phyloP scores from a whole-genome alignment of 1,140 invertebrate species.

The Drosophila saltans region DNA sequence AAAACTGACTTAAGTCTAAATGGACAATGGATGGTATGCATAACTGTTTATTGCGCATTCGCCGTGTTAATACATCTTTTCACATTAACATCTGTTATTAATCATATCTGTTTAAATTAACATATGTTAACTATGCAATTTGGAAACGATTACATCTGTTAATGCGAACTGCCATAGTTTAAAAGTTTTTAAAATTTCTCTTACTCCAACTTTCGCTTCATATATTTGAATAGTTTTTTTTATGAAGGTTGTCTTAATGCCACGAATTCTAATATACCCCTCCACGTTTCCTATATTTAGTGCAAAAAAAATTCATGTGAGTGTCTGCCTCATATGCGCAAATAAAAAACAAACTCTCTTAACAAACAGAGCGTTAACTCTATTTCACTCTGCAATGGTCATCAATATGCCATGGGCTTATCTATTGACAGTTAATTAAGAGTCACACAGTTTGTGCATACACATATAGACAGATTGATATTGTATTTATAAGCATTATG shows the following conservation, averaged over 20 bases:
- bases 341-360: not conserved
- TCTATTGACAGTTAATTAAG: conserved; percentile 8
- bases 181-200: too few species aligned
- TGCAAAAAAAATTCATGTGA: not conserved
- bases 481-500: conserved; percentile 41
- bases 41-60: not conserved
- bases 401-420: not conserved
- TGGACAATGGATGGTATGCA: too few species aligned
- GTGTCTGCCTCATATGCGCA: not conserved
- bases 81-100: too few species aligned
- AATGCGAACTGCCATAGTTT: too few species aligned
- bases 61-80: not conserved
- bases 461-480: not conserved
- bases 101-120: too few species aligned
- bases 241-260: too few species aligned
- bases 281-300: not conserved
- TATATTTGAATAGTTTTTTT: too few species aligned
- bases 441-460: not conserved
- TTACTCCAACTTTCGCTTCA: too few species aligned
- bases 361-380: conserved; percentile 3
- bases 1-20: too few species aligned
- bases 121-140: too few species aligned
- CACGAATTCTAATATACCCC: too few species aligned
- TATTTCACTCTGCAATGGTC: not conserved
- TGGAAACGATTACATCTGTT: too few species aligned